Evolutionary conservation across 1,140 invertebrate genomes (phyloP).

Genomic region (Heliconius himera): DNA sequence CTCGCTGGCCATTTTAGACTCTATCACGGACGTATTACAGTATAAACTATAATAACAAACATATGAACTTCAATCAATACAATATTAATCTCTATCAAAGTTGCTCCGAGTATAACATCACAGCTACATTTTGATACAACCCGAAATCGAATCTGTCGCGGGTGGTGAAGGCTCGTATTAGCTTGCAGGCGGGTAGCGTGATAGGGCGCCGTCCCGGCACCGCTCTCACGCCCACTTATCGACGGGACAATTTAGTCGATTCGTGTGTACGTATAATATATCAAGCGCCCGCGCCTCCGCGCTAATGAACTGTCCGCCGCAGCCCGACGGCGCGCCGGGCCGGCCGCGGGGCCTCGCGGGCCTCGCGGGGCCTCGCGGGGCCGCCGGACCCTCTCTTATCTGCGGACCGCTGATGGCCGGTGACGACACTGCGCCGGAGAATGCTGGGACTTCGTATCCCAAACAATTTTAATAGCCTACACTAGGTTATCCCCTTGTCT

Average conservation of each 20-base stretch:
- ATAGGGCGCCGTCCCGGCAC: slow-evolving; percentile 20
- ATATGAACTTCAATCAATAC: neutral
- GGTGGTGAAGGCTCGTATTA: slow-evolving; percentile 13
- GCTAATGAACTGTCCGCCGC: slow-evolving; percentile 53
- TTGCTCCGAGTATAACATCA: slow-evolving; percentile 14
- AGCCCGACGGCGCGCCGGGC: slow-evolving; percentile 24
- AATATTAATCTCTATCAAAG: neutral
- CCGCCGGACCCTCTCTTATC: slow-evolving; percentile 33
- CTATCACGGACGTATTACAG: neutral
- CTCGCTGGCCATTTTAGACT: slow-evolving; percentile 3
- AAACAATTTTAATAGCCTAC: neutral
- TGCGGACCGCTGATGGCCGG: slow-evolving; percentile 31
- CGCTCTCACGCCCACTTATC: slow-evolving; percentile 71
- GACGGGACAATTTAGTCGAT: slow-evolving; percentile 71
- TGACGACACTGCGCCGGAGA: slow-evolving; percentile 31
- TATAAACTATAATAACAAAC: neutral
- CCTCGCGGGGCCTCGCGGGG: neutral
- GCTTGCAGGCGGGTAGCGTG: neutral
- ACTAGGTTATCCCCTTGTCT: neutral
- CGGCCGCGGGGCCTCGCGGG: neutral
- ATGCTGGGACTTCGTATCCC: slow-evolving; percentile 12
- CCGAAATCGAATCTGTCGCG: neutral
- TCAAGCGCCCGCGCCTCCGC: slow-evolving; percentile 48
- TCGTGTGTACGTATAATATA: slow-evolving; percentile 71
- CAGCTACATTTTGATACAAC: slow-evolving; percentile 4